Percentiles rank a stretch among this genome's conserved stretches.
These are phyloP conservation scores for Epinephelus cyanopodus DNA, from an alignment of 2,113 vertebrate species.

Conservation along the genomic window DNA sequence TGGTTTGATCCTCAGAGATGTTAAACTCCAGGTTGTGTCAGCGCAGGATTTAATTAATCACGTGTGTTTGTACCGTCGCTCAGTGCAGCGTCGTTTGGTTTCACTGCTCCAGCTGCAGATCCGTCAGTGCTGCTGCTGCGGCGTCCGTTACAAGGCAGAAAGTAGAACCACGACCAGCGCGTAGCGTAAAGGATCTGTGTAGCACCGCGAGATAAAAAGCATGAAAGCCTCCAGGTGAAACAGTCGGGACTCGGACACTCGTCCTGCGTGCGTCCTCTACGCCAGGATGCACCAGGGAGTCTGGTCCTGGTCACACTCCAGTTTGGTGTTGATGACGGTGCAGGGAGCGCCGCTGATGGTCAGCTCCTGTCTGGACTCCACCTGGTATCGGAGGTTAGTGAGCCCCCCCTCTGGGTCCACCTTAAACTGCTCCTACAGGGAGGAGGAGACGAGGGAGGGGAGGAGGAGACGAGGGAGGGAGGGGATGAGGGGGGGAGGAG, in stretches of 20 bases:
- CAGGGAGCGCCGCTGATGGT: constrained; percentile 92
- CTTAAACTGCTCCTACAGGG: constrained; percentile 94
- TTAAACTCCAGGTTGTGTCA: neutral
- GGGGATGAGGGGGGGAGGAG: no score
- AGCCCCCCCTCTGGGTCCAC: constrained; percentile 94
- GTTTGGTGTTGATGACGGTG: constrained; percentile 88
- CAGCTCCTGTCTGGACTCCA: constrained; percentile 90
- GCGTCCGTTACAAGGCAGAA: neutral
- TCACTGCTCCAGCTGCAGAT: no score
- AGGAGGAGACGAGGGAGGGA: neutral
- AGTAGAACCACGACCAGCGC: neutral
- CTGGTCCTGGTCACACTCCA: constrained; percentile 90
- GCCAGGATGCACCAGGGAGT: constrained; percentile 94
- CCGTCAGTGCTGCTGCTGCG: no score
- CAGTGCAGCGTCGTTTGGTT: no score
- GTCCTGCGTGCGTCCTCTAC: constrained; percentile 38
- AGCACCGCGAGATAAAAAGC: neutral
- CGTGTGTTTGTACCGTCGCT: neutral
- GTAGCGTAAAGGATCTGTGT: neutral
- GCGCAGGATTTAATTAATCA: no score
- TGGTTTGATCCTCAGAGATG: neutral
- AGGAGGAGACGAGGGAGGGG: neutral
- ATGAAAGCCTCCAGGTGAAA: neutral
- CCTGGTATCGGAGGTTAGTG: constrained; percentile 89
- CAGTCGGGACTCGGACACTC: neutral